phyloP scores from a whole-genome alignment of 2,797 vertebrate genomes.

The Rousettus madagascariensis region DNA sequence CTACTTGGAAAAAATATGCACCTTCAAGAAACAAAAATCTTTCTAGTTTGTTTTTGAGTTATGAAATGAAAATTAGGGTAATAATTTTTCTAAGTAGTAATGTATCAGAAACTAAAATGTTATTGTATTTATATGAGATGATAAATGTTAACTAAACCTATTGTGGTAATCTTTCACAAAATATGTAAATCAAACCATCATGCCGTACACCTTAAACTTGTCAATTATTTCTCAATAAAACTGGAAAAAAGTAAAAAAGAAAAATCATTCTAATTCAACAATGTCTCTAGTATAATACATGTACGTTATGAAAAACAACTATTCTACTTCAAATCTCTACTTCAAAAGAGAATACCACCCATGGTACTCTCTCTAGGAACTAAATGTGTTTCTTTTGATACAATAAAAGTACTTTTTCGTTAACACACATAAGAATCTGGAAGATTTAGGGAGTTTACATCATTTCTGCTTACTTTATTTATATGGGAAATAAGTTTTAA shows the following conservation, averaged over 20 bases:
- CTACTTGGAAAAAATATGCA: constrained; percentile 33
- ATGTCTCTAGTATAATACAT: background rate
- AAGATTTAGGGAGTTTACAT: constrained; percentile 13
- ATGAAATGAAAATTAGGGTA: constrained; percentile 23
- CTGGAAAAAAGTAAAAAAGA: background rate
- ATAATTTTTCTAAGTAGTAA: constrained; percentile 53
- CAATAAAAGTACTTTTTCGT: constrained; percentile 42
- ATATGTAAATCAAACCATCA: background rate
- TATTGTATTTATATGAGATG: background rate
- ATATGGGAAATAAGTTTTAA: constrained; percentile 41
- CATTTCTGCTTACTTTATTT: constrained; percentile 47
- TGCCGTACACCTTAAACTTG: background rate
- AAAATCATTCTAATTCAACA: constrained; percentile 42
- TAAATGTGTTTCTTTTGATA: constrained; percentile 32
- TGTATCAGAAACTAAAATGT: background rate
- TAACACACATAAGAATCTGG: background rate
- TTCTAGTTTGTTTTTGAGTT: constrained; percentile 58
- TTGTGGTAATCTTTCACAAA: background rate
- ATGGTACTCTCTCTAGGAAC: constrained; percentile 31
- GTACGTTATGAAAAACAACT: constrained; percentile 42
- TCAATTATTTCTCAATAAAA: background rate
- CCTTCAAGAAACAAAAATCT: constrained; percentile 33
- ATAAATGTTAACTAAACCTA: background rate
- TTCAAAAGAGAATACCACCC: constrained; percentile 50
- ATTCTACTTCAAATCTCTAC: constrained; percentile 40